Evolutionary conservation across 2,113 vertebrate genomes (phyloP).

Genomic region (Peromyscus maniculatus): DNA sequence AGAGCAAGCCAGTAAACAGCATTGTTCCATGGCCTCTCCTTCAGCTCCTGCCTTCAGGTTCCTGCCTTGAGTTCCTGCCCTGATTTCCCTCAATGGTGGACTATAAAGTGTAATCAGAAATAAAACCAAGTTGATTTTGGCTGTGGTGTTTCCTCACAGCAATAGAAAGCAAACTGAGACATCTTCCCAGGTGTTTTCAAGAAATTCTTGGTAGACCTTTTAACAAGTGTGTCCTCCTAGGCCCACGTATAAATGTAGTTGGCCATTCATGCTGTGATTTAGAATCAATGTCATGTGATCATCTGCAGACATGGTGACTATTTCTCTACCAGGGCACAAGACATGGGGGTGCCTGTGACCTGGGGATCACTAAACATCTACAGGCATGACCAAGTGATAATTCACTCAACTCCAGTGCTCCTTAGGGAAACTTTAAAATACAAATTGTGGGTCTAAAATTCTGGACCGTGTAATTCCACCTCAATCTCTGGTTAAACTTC

Average conservation of each 20-base stretch:
- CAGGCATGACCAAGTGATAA: background rate
- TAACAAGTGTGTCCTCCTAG: slow-evolving; percentile 48
- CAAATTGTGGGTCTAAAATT: background rate
- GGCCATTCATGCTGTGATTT: slow-evolving; percentile 21
- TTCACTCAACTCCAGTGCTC: background rate
- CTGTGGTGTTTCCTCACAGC: too few relatives aligned
- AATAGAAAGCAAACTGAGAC: background rate
- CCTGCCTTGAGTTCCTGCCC: background rate
- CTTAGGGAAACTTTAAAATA: background rate
- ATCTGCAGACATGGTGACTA: slow-evolving; percentile 22
- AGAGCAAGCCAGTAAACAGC: background rate
- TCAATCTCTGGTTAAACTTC: background rate
- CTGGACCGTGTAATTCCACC: background rate
- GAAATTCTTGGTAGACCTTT: background rate
- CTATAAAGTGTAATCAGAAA: background rate
- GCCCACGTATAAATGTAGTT: slow-evolving; percentile 35
- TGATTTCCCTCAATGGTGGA: background rate
- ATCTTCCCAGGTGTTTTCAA: background rate
- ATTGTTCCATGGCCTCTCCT: background rate
- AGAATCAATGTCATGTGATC: slow-evolving; percentile 16
- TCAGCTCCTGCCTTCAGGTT: background rate
- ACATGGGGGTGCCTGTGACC: background rate
- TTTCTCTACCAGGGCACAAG: background rate
- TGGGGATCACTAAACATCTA: background rate
- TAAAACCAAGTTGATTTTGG: background rate